Percentiles rank a stretch among this genome's conserved stretches.
These are phyloP conservation scores for Drosophila obscura DNA, from an alignment of 1,140 invertebrate species.

Conservation along the genomic window DNA sequence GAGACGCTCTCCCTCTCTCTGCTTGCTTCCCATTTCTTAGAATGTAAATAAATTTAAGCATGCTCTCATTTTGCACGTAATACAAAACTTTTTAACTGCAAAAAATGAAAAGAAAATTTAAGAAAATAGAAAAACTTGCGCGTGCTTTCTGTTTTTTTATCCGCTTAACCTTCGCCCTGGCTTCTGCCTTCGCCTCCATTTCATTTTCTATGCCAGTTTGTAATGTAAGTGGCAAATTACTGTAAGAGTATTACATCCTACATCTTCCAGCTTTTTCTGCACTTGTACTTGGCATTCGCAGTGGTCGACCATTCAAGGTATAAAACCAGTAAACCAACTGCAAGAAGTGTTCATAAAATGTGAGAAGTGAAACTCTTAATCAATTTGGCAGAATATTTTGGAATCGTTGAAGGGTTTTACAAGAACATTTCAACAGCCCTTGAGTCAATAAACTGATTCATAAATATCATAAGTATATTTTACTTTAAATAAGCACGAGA, in stretches of 20 bases:
- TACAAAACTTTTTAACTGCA: conserved; percentile 65
- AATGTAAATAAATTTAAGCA: conserved; percentile 63
- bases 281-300: conserved; percentile 55
- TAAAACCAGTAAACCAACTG: conserved; percentile 46
- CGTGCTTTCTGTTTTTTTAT: conserved; percentile 63
- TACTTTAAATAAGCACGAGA: too few relatives aligned
- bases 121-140: conserved; percentile 37
- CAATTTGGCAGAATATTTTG: too few relatives aligned
- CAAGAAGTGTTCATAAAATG: conserved; percentile 32
- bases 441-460: too few relatives aligned
- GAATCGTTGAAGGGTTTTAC: too few relatives aligned
- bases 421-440: too few relatives aligned
- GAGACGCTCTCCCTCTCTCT: neutral
- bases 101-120: conserved; percentile 40
- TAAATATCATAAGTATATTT: too few relatives aligned
- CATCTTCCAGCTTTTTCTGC: neutral
- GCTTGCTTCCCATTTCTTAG: conserved; percentile 8
- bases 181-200: conserved; percentile 29
- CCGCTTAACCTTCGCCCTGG: conserved; percentile 26
- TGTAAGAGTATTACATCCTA: conserved; percentile 8
- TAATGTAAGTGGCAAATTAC: conserved; percentile 61
- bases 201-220: conserved; percentile 26
- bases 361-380: conserved; percentile 4
- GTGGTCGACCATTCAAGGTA: conserved; percentile 51
- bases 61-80: conserved; percentile 71